Evolutionary conservation across 2,888 invertebrate genomes (phyloP).

Genomic region (Cantharis nigra): DNA sequence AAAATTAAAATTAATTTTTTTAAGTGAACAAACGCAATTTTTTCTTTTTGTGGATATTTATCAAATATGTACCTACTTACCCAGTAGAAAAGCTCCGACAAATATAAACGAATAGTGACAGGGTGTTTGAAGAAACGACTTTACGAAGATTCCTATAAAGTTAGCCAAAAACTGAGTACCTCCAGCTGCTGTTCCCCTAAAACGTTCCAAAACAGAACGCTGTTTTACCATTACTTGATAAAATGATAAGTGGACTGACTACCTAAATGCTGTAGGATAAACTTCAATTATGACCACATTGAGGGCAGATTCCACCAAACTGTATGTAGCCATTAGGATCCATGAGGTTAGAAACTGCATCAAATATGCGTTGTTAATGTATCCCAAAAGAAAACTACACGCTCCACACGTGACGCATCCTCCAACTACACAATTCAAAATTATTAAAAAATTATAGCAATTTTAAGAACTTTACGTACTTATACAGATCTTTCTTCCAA

Average conservation of each 20-base stretch:
- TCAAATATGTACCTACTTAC: conserved; percentile 18
- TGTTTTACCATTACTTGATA: neutral
- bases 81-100: conserved; percentile 30
- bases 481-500: conserved; percentile 32
- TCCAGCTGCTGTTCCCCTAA: conserved; percentile 36
- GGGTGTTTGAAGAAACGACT: conserved; percentile 27
- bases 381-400: conserved; percentile 27
- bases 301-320: conserved; percentile 29
- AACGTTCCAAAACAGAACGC: conserved; percentile 2
- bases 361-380: conserved; percentile 18
- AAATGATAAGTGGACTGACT: conserved; percentile 10
- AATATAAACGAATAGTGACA: conserved; percentile 33
- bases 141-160: conserved; percentile 21
- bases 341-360: conserved; percentile 13
- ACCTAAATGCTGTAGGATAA: conserved; percentile 40
- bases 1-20: too few relatives aligned
- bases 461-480: conserved; percentile 14
- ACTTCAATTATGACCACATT: conserved; percentile 34
- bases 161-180: conserved; percentile 29
- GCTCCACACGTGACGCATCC: conserved; percentile 30
- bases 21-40: too few relatives aligned
- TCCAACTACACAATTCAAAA: conserved; percentile 15
- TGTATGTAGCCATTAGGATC: conserved; percentile 32
- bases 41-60: too few relatives aligned
- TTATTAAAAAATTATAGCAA: neutral